Evolutionary conservation across 2,888 invertebrate genomes (phyloP).

Genomic region (Lissocephala sabroskyi): DNA sequence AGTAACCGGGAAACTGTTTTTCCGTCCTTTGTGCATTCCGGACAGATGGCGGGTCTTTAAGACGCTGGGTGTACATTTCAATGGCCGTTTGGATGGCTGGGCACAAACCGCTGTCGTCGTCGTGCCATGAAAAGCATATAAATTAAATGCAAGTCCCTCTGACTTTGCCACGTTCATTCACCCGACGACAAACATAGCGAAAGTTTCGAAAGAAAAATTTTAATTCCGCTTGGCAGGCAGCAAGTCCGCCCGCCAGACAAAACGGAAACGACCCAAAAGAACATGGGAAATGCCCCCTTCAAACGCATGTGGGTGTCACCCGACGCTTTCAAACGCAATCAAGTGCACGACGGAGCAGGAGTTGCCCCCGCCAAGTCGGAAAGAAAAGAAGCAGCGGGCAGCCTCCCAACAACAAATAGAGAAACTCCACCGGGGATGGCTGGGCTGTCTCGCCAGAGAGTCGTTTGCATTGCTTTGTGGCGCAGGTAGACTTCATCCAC

Average conservation of each 20-base stretch:
- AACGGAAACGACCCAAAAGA: constrained; percentile 1
- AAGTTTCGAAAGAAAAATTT: constrained; percentile 24
- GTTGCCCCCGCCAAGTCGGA: constrained; percentile 17
- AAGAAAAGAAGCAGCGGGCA: constrained; percentile 10
- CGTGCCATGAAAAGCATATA: constrained; percentile 28
- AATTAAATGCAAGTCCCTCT: constrained; percentile 41
- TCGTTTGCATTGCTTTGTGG: constrained; percentile 56
- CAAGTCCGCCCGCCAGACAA: constrained; percentile 16
- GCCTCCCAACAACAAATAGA: not conserved
- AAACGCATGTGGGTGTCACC: constrained; percentile 5
- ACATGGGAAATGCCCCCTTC: constrained; percentile 9
- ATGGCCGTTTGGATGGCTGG: constrained; percentile 21
- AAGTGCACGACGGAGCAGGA: constrained; percentile 27
- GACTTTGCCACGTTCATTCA: constrained; percentile 1
- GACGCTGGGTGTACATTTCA: constrained; percentile 28
- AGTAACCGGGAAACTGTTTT: too few species aligned
- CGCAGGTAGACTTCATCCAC: constrained; percentile 17
- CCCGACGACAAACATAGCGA: constrained; percentile 15
- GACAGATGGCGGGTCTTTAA: constrained; percentile 3
- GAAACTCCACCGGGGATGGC: constrained; percentile 49
- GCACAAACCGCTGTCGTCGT: constrained; percentile 7
- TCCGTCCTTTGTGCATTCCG: too few species aligned
- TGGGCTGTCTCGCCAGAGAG: too few species aligned
- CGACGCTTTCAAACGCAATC: constrained; percentile 28
- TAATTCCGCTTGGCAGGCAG: constrained; percentile 20